These are phyloP conservation scores for Microtus pennsylvanicus DNA, from an alignment of 2,113 vertebrate genomes.

Conservation along the genomic window DNA sequence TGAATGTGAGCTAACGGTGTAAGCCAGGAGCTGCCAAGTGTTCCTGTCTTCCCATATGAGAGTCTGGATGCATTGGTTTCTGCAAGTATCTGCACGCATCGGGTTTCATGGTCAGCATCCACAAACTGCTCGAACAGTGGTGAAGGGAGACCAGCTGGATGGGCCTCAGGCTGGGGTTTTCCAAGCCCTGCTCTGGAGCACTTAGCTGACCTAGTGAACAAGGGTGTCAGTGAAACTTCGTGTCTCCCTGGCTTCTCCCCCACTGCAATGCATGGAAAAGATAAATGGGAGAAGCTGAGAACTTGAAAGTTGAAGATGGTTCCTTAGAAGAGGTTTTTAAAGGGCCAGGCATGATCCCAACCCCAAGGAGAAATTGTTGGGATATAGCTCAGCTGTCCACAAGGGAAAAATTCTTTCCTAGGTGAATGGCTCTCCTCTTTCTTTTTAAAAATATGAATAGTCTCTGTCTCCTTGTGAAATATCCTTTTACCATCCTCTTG, in stretches of 20 bases:
- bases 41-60: neutral
- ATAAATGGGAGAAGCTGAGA: neutral
- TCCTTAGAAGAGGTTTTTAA: neutral
- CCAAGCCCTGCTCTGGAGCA: neutral
- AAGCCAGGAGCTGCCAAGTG: neutral
- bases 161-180: neutral
- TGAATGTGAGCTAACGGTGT: neutral
- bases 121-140: neutral
- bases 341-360: neutral
- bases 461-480: neutral
- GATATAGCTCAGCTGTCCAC: neutral
- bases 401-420: neutral
- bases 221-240: neutral
- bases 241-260: neutral
- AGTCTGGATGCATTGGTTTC: neutral
- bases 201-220: neutral
- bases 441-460: neutral
- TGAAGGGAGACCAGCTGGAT: too few species aligned
- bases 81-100: neutral
- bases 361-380: neutral
- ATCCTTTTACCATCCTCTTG: neutral
- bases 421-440: too few species aligned
- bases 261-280: neutral
- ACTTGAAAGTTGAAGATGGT: neutral
- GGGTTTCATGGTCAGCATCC: neutral